phyloP scores from a whole-genome alignment of 2,113 vertebrate species.

The Siniperca chuatsi region DNA sequence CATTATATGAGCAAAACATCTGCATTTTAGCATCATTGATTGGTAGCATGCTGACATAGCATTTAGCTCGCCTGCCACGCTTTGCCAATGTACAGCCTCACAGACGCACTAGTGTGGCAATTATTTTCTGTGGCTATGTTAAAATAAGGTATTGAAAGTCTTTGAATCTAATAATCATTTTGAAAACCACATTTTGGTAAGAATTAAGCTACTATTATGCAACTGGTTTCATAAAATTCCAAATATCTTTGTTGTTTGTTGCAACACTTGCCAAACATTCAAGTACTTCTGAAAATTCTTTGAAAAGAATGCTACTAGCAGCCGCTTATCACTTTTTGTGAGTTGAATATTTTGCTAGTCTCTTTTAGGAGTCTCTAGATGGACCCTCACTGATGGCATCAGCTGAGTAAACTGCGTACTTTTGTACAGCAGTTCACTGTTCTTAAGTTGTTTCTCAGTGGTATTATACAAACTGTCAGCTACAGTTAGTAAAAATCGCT shows the following conservation, averaged over 20 bases:
- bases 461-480: constrained; percentile 57
- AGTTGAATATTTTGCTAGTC: constrained; percentile 5
- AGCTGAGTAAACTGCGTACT: constrained; percentile 36
- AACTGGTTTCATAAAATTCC: background rate
- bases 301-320: background rate
- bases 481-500: constrained; percentile 43
- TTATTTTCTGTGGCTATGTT: background rate
- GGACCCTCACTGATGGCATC: constrained; percentile 44
- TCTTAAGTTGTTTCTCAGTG: constrained; percentile 46
- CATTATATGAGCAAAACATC: background rate
- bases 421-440: constrained; percentile 24
- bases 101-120: background rate
- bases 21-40: too few relatives aligned
- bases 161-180: background rate
- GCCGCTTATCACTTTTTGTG: background rate
- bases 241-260: background rate
- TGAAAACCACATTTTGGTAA: background rate
- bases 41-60: too few relatives aligned
- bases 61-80: background rate
- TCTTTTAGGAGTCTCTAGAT: constrained; percentile 36
- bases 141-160: background rate
- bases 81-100: background rate
- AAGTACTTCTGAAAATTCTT: background rate
- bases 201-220: background rate
- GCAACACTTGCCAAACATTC: background rate